Percentiles rank a stretch among this genome's conserved stretches.
Evolutionary conservation across 2,888 invertebrate species (phyloP).

Genomic region (Drosophila subsilvestris): DNA sequence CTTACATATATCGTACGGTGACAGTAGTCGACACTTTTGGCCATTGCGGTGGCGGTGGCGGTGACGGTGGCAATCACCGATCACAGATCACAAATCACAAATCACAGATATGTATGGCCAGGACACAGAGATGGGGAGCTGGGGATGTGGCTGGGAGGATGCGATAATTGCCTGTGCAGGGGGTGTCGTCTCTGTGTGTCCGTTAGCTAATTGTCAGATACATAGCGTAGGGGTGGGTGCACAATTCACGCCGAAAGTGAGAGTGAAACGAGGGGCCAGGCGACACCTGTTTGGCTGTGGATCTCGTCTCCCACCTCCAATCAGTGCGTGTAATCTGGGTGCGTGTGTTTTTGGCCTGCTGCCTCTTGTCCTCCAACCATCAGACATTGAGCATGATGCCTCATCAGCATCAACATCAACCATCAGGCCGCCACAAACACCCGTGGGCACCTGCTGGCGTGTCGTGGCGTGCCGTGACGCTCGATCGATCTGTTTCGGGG

Average conservation of each 20-base stretch:
- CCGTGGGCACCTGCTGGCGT: slow-evolving; percentile 37
- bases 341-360: slow-evolving; percentile 48
- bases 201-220: slow-evolving; percentile 72
- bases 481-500: slow-evolving; percentile 68
- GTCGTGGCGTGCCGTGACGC: background rate
- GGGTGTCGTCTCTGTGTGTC: slow-evolving; percentile 18
- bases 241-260: slow-evolving; percentile 64
- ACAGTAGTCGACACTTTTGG: slow-evolving; percentile 23
- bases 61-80: slow-evolving; percentile 37
- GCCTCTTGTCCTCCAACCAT: slow-evolving; percentile 45
- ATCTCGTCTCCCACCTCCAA: slow-evolving; percentile 23
- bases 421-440: slow-evolving; percentile 5
- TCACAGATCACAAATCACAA: slow-evolving; percentile 50
- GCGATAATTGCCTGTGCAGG: slow-evolving; percentile 54
- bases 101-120: slow-evolving; percentile 35
- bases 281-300: slow-evolving; percentile 29
- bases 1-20: slow-evolving; percentile 10
- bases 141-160: slow-evolving; percentile 22
- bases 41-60: background rate
- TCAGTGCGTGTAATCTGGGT: slow-evolving; percentile 35
- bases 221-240: slow-evolving; percentile 32
- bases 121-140: slow-evolving; percentile 50
- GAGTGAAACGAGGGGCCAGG: slow-evolving; percentile 63
- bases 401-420: slow-evolving; percentile 21
- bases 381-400: slow-evolving; percentile 59